These are phyloP conservation scores for Heliconius ethilla DNA, from an alignment of 2,888 invertebrate genomes.

Conservation along the genomic window DNA sequence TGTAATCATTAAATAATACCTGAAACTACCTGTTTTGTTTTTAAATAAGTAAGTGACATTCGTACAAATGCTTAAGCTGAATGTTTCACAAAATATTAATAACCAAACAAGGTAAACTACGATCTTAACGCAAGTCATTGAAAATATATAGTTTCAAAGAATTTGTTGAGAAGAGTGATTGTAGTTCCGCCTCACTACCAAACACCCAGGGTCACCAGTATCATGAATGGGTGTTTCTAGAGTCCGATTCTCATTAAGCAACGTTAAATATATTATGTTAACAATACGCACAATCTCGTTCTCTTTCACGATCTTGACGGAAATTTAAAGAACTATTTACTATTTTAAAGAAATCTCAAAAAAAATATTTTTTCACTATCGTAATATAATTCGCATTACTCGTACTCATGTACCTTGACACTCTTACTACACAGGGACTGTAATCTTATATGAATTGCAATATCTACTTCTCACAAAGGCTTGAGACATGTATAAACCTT, in stretches of 20 bases:
- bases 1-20: not conserved
- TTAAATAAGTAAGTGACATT: not conserved
- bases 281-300: not conserved
- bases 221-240: constrained; percentile 55
- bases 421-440: constrained; percentile 57
- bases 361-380: too few relatives aligned
- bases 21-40: not conserved
- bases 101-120: not conserved
- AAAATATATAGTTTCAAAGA: constrained; percentile 47
- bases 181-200: constrained; percentile 55
- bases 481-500: constrained; percentile 44
- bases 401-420: constrained; percentile 60
- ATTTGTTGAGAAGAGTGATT: constrained; percentile 64
- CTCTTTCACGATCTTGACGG: not conserved
- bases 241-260: constrained; percentile 38
- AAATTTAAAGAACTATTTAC: not conserved
- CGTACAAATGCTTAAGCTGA: not conserved
- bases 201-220: constrained; percentile 63
- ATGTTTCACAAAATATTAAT: not conserved
- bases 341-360: too few relatives aligned
- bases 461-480: constrained; percentile 62
- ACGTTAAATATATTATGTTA: not conserved
- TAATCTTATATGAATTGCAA: constrained; percentile 65
- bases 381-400: constrained; percentile 53
- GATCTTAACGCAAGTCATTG: constrained; percentile 32